Evolutionary conservation across 2,888 invertebrate genomes (phyloP), one percentile per base, ranked within the genome.

Genomic region (Actias luna): DNA sequence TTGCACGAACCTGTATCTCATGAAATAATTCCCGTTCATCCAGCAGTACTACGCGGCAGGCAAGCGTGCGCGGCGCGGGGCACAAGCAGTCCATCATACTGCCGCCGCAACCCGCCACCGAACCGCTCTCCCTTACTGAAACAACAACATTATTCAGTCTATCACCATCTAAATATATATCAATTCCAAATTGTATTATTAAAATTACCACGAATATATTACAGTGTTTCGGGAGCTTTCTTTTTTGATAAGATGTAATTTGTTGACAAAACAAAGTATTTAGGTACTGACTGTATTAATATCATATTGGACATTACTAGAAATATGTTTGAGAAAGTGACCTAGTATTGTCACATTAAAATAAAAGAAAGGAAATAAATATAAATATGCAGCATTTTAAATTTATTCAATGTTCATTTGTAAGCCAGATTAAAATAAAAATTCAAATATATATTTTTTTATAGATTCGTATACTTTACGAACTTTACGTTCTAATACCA

Each of bases 1-100:
- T 0, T 46, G 18, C 18, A 2, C 46, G 46, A 89, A 97, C 98
- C 95, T 97, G 96, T 80, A 97, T 95, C 89, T 98, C 98, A 83
- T 98, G 97, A 71, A 97, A 93, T 68, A 98, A 94, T 84, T 98
- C 98, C 79, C 97, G 95, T 83, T 98, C 97, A 85, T 98, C 98
- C 76, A 98, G 94, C 73, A 98, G 94, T 79, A 98, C 95, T 77
- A 98, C 96, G 88, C 98, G 97, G 92, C 96, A 96, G 79, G 95
- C 95, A 79, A 94, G 88, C 69, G 94, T 93, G 82, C 94, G 94
- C 76, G 94, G 93, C 83, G 94, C 93, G 74, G 94, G 94, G 82
- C 93, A 93, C 76, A 93, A 79, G 78, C 93, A 93, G 77, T 93
- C 93, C 90, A 93, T 89, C 89, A 92, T 93, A 63, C 79, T 85